phyloP scores from a whole-genome alignment of 2,113 vertebrate species.

The Perca fluviatilis region DNA sequence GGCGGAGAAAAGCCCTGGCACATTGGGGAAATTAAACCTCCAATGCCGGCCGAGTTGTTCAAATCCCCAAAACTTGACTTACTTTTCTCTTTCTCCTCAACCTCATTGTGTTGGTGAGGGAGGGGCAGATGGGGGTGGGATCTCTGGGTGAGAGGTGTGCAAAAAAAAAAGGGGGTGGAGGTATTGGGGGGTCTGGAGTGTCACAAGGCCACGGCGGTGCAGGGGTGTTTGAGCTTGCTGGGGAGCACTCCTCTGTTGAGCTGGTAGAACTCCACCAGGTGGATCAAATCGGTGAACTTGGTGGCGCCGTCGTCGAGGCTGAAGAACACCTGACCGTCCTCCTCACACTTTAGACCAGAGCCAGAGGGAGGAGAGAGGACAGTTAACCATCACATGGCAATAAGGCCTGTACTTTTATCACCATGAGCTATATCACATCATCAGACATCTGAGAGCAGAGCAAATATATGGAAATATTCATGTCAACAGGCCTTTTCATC shows the following conservation, averaged over 20 bases:
- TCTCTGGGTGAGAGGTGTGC: constrained; percentile 65
- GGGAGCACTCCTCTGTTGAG: constrained; percentile 98
- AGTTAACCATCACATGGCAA: constrained; percentile 7
- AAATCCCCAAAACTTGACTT: constrained; percentile 41
- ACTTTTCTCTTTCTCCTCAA: constrained; percentile 48
- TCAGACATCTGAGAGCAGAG: background rate
- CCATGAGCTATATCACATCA: background rate
- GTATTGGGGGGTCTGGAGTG: constrained; percentile 58
- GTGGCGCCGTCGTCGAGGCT: constrained; percentile 97
- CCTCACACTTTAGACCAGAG: constrained; percentile 88
- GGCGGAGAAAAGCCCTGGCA: constrained; percentile 40
- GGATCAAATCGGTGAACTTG: constrained; percentile 98
- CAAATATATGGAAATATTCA: background rate
- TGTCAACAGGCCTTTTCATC: background rate
- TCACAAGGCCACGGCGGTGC: constrained; percentile 99
- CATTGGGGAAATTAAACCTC: background rate
- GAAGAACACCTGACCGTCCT: constrained; percentile 96
- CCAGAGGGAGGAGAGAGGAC: constrained; percentile 16
- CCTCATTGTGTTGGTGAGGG: constrained; percentile 31
- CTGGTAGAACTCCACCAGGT: constrained; percentile 99
- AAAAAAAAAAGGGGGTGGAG: constrained; percentile 52
- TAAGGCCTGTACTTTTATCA: background rate
- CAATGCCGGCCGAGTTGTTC: constrained; percentile 19
- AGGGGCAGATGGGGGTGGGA: constrained; percentile 24
- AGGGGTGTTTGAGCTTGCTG: constrained; percentile 98